phyloP scores from a whole-genome alignment of 1,140 invertebrate genomes.

The Scaptodrosophila lebanonensis region DNA sequence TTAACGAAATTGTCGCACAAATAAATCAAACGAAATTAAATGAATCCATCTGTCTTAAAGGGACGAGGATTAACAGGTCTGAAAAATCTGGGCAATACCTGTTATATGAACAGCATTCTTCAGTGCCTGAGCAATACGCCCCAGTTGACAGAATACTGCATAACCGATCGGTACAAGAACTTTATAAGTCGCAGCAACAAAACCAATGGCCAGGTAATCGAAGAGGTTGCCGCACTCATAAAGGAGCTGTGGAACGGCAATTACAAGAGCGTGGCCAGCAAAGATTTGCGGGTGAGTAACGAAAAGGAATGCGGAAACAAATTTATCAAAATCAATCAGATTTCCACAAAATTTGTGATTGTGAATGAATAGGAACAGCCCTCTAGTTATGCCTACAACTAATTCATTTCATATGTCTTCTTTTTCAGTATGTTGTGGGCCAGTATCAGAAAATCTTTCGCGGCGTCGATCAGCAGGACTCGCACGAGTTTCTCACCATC shows the following conservation, averaged over 20 bases:
- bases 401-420: slow-evolving; percentile 14
- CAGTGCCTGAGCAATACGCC: slow-evolving; percentile 92
- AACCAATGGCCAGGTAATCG: slow-evolving; percentile 83
- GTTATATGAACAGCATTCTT: slow-evolving; percentile 98
- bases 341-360: neutral
- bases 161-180: slow-evolving; percentile 81
- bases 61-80: slow-evolving; percentile 87
- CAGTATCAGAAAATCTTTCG: slow-evolving; percentile 88
- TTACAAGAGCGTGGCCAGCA: slow-evolving; percentile 86
- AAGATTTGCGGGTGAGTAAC: slow-evolving; percentile 81
- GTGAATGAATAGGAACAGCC: no score
- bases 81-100: slow-evolving; percentile 95
- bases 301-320: slow-evolving; percentile 23
- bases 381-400: neutral
- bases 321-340: neutral
- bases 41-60: slow-evolving; percentile 77
- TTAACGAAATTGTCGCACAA: no score
- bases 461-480: slow-evolving; percentile 93
- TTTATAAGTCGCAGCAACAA: slow-evolving; percentile 79
- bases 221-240: slow-evolving; percentile 86
- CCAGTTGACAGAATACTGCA: slow-evolving; percentile 87
- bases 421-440: slow-evolving; percentile 83
- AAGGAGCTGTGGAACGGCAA: slow-evolving; percentile 86
- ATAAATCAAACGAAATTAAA: neutral
- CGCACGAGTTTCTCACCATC: slow-evolving; percentile 95